phyloP scores from a whole-genome alignment of 2,797 vertebrate species.

The Halcyon leucocephala region DNA sequence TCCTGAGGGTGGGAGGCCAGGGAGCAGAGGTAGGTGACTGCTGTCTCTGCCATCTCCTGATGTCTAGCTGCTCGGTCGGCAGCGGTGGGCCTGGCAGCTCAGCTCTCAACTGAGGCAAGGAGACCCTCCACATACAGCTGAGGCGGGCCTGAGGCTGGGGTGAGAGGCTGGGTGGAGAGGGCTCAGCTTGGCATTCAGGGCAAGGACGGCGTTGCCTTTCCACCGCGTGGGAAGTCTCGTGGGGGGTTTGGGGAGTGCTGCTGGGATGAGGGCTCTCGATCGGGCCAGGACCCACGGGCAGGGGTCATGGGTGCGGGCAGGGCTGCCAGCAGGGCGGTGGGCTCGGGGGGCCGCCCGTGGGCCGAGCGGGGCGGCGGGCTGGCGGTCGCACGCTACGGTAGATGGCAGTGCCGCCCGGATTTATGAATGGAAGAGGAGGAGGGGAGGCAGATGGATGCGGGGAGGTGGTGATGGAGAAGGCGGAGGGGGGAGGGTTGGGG shows the following conservation, averaged over 20 bases:
- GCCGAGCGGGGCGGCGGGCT: background rate
- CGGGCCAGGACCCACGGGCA: background rate
- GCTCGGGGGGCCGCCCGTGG: background rate
- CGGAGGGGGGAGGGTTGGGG: background rate
- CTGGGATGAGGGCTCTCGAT: no score
- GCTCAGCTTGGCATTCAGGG: background rate
- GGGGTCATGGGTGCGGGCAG: background rate
- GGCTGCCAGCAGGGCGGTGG: background rate
- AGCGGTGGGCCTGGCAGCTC: background rate
- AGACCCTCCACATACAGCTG: background rate
- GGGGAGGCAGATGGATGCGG: slow-evolving; percentile 54
- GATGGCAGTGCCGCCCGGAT: slow-evolving; percentile 72
- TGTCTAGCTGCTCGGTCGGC: background rate
- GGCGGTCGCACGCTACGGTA: slow-evolving; percentile 3
- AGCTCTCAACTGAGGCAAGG: background rate
- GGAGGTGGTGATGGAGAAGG: slow-evolving; percentile 4
- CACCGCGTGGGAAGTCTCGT: background rate
- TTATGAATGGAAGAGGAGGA: slow-evolving; percentile 75
- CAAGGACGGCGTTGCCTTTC: background rate
- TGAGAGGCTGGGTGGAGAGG: background rate
- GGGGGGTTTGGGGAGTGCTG: background rate
- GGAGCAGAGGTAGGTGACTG: background rate
- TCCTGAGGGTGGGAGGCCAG: background rate
- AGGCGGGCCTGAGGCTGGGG: background rate
- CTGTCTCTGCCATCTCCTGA: background rate